Evolutionary conservation across 2,113 vertebrate species (phyloP), one percentile per base, ranked within the genome.

Genomic region (Progne subis): DNA sequence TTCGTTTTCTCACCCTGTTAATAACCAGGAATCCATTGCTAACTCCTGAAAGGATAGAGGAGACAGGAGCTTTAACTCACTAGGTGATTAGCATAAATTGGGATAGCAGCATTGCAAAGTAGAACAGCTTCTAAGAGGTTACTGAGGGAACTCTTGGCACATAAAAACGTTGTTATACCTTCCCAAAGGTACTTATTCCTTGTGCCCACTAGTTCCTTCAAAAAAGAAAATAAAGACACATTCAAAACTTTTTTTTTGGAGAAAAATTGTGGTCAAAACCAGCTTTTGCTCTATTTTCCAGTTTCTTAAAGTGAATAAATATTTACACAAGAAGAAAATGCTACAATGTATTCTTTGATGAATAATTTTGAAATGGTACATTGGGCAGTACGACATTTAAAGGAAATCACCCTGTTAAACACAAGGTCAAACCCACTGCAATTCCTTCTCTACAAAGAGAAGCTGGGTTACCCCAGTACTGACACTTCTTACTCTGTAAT

Each of bases 81-180:
- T 75, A 18, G 16, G 15, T 52, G 32, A 44, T 20, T 13, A 63
- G 16, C n/a, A 76, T 5, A 43, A 81, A 37, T 19, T 23, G 8
- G 32, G 55, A 69, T 19, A 44, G 46, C 11, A n/a, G 24, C 0
- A 2, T 3, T 64, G 59, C 61, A 88, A 12, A 11, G 8, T 16
- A 19, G 25, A 86, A 34, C 31, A 79, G 43, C 26, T 39, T 43
- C n/a, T 77, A n/a, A 26, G 14, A 76, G 44, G 19, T 39, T 56
- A 28, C 23, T 81, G 21, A 59, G 2, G 39, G 71, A 86, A 18
- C 23, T 68, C 64, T 28, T 43, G 49, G 74, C 31, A 63, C 39
- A n/a, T 2, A 52, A n/a, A 34, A 20, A 53, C 0, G 0, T 25
- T 49, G 44, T 21, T 44, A 29, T 1, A 68, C 28, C 8, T 59